Evolutionary conservation across 2,113 vertebrate species (phyloP).

Genomic region (Ammodytes marinus): DNA sequence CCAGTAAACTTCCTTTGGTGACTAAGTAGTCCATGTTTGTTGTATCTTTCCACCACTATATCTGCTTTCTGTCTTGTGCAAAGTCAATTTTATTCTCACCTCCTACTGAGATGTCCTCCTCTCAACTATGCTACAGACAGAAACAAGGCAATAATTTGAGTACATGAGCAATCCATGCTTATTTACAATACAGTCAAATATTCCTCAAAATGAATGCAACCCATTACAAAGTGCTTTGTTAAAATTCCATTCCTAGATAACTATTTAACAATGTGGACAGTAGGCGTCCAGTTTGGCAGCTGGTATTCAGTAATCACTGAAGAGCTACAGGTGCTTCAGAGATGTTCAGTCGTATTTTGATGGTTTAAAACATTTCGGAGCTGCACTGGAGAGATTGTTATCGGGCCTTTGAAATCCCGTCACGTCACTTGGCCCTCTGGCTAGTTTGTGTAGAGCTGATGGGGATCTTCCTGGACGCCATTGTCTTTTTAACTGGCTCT

Average conservation of each 20-base stretch:
- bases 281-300: conserved; percentile 73
- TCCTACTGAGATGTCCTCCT: conserved; percentile 50
- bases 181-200: conserved; percentile 77
- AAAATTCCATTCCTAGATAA: conserved; percentile 79
- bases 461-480: conserved; percentile 89
- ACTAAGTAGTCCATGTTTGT: conserved; percentile 59
- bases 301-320: conserved; percentile 65
- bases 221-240: conserved; percentile 84
- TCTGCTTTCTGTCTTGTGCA: conserved; percentile 67
- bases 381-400: conserved; percentile 83
- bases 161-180: conserved; percentile 79
- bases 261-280: conserved; percentile 72
- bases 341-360: conserved; percentile 55
- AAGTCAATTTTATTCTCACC: conserved; percentile 62
- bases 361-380: conserved; percentile 77
- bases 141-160: conserved; percentile 74
- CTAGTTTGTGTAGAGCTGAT: conserved; percentile 91
- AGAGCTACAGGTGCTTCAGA: conserved; percentile 70
- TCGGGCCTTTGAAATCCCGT: conserved; percentile 58
- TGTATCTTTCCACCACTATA: conserved; percentile 22
- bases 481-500: conserved; percentile 86
- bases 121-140: conserved; percentile 76
- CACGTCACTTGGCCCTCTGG: conserved; percentile 91
- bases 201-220: conserved; percentile 73
- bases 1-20: conserved; percentile 75